Base-by-base conservation (phyloP, 2,888 invertebrate species). In the Neoitamus cyanurus region DNA sequence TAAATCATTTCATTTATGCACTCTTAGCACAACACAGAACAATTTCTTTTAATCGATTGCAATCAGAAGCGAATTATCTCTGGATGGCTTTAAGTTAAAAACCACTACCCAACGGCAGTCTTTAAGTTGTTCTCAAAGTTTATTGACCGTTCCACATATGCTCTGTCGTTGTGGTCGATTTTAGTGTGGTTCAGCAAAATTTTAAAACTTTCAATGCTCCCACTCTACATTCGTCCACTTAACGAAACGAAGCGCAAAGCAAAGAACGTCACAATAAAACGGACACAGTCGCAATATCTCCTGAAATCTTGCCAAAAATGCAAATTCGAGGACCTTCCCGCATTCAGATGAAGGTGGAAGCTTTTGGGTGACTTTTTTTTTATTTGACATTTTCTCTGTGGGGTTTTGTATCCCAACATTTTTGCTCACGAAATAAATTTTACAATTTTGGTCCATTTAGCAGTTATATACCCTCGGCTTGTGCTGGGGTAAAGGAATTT, bases 221-320 rank as follows among this genome's bases (percentile, higher is more conserved):
- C 58, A 25, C 42, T 75, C 25, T 30, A 42, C 28, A 28, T 75
- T 28, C 75, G 42, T 75, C 28, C 42, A 75, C 42, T 75, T 75
- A 75, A 34, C 42, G 13, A 37, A 75, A 75, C 75, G 75, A 75
- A 28, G 42, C 75, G 28, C 25, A 20, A 37, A 42, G 75, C 25
- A 37, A 75, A 42, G 58, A 58, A 58, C 20, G 42, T 75, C 37
- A 30, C 25, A 28, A 42, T 75, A 75, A 75, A 75, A 42, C 28
- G 58, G 58, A 58, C 58, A 75, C 75, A 42, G 75, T 75, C 75
- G 42, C 75, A 75, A 75, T 75, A 75, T 75, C 42, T 75, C 42
- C 28, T 75, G 75, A 75, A 75, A 75, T 75, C 42, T 75, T 75
- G 75, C 75, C 75, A 75, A 75, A 75, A 75, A 75, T 75, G 75